Evolutionary conservation across 2,113 vertebrate species (phyloP).

Genomic region (Bettongia penicillata): DNA sequence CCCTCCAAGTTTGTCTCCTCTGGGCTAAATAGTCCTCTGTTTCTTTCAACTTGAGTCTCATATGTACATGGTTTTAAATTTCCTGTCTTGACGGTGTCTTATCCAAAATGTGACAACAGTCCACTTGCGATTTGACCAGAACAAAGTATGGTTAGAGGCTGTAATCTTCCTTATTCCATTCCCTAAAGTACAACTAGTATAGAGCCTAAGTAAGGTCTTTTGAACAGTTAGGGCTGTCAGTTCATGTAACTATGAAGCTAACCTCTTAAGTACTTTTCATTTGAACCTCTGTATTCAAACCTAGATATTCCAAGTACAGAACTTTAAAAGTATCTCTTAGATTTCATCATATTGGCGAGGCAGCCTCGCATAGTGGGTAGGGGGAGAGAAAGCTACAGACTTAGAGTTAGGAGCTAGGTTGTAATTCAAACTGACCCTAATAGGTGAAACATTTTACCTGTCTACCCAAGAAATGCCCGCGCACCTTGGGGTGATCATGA

Average conservation of each 20-base stretch:
- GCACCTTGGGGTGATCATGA: neutral
- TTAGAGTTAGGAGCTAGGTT: neutral
- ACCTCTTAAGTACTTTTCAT: neutral
- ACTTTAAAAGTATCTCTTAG: neutral
- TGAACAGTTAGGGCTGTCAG: neutral
- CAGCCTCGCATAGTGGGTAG: neutral
- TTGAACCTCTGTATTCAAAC: neutral
- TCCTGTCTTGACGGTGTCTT: neutral
- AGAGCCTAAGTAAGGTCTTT: neutral
- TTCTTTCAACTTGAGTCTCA: neutral
- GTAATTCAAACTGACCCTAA: neutral
- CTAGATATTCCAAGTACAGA: neutral
- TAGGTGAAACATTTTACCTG: neutral
- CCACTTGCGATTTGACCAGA: neutral
- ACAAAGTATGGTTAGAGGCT: neutral
- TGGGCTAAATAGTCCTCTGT: neutral
- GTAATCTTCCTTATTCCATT: neutral
- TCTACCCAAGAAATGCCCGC: neutral
- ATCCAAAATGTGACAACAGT: neutral
- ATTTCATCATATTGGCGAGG: neutral
- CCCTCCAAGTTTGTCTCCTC: neutral
- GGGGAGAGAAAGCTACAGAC: neutral
- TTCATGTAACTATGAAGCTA: neutral
- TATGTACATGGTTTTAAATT: neutral
- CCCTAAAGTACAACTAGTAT: neutral